phyloP scores from a whole-genome alignment of 2,888 invertebrate genomes.

The Hecatera dysodea region DNA sequence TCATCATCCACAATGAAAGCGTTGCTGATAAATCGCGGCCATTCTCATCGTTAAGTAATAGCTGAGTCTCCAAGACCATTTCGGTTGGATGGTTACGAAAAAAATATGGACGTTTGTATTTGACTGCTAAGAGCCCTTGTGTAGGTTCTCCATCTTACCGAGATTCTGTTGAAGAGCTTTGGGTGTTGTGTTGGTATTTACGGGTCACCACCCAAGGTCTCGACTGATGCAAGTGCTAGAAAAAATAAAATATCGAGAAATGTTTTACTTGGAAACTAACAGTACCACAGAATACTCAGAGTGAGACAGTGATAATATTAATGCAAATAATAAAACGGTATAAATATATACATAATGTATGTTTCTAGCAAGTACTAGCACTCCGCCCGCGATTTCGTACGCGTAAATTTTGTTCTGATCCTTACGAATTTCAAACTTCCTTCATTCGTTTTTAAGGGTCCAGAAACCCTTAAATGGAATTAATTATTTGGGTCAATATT shows the following conservation, averaged over 20 bases:
- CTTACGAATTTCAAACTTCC: no score
- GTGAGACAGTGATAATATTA: not conserved
- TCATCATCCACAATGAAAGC: conserved; percentile 66
- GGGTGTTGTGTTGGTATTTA: conserved; percentile 23
- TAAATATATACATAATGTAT: no score
- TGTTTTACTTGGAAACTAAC: not conserved
- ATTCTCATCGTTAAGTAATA: conserved; percentile 65
- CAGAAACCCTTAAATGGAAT: no score
- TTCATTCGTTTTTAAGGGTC: no score
- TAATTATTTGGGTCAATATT: no score
- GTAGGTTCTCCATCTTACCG: conserved; percentile 15
- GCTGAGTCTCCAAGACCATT: conserved; percentile 42
- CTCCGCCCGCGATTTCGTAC: no score
- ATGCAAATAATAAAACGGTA: not conserved
- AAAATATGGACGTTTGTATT: conserved; percentile 52
- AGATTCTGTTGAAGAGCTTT: conserved; percentile 15
- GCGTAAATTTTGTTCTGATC: no score
- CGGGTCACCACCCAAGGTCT: not conserved
- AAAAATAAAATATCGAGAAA: not conserved
- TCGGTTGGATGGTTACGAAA: conserved; percentile 33
- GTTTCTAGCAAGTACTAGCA: no score
- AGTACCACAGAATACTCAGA: no score
- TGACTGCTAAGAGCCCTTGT: conserved; percentile 37
- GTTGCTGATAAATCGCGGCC: conserved; percentile 59
- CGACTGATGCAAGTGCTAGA: not conserved